Conservation (phyloP, 2,888 invertebrate species). For the Diaphora mendica region DNA sequence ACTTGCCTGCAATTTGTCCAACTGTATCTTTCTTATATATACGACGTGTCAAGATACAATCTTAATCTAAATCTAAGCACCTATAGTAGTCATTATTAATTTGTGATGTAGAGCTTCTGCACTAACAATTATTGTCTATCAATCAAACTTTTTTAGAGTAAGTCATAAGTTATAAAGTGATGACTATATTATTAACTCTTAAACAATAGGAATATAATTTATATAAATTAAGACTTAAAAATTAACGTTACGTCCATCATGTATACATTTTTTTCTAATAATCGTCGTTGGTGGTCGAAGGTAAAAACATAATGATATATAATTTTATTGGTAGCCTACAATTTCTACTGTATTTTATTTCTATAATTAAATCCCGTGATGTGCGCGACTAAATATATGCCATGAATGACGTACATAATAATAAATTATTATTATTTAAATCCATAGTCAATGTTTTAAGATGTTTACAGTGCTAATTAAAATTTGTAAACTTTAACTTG, state of each 20-base stretch:
- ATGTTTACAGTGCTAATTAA: not conserved
- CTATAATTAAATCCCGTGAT: constrained; percentile 62
- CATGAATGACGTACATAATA: constrained; percentile 45
- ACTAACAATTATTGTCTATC: not conserved
- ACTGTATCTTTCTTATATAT: constrained; percentile 49
- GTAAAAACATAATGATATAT: constrained; percentile 62
- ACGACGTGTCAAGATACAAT: constrained; percentile 5
- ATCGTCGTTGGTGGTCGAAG: constrained; percentile 66
- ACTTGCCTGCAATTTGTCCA: constrained; percentile 61
- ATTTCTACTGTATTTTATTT: constrained; percentile 73
- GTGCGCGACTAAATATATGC: constrained; percentile 59
- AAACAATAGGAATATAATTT: constrained; percentile 12
- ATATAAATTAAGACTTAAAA: constrained; percentile 14
- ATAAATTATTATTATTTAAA: constrained; percentile 25
- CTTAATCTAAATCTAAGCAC: constrained; percentile 9
- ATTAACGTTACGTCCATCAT: not conserved
- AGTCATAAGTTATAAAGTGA: constrained; percentile 4
- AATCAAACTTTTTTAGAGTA: constrained; percentile 5
- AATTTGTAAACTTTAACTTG: not conserved
- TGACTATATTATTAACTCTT: constrained; percentile 9
- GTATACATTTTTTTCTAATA: constrained; percentile 7
- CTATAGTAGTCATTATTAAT: not conserved
- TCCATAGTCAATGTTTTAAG: not conserved
- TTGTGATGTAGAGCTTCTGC: not conserved
- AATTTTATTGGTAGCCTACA: constrained; percentile 64